These are phyloP conservation scores for Pseudocheirus occidentalis DNA, from an alignment of 2,797 vertebrate species.

Conservation along the genomic window DNA sequence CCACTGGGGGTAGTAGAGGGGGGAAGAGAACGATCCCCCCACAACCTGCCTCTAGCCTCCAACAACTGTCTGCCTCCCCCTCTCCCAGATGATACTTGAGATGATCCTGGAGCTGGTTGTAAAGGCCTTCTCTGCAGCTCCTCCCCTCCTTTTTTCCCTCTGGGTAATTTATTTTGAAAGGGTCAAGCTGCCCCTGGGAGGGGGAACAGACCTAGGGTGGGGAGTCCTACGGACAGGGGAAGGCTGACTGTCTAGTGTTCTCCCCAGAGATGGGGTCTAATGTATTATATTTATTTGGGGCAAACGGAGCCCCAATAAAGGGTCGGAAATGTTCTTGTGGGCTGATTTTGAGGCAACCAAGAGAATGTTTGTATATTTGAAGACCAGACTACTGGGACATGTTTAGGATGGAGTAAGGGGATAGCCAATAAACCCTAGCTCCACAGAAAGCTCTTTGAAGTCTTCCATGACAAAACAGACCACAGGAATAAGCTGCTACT, in stretches of 20 bases:
- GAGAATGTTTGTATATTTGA: background rate
- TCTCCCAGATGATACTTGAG: background rate
- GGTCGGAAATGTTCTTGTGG: conserved; percentile 61
- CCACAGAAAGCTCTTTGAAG: background rate
- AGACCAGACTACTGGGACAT: background rate
- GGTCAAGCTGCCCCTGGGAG: conserved; percentile 48
- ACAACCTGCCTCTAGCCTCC: conserved; percentile 32
- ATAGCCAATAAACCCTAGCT: background rate
- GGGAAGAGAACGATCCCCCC: background rate
- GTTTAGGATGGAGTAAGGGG: fast-evolving
- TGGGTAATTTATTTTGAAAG: conserved; percentile 75
- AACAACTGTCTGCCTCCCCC: background rate
- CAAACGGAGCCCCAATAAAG: conserved; percentile 70
- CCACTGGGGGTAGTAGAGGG: background rate
- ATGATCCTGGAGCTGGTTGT: conserved; percentile 37
- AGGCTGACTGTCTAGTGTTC: conserved; percentile 6
- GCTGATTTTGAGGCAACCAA: background rate
- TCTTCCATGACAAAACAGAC: background rate
- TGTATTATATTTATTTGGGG: conserved; percentile 81
- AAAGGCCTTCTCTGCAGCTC: conserved; percentile 2
- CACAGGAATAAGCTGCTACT: background rate
- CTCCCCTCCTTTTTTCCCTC: background rate
- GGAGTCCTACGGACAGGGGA: background rate
- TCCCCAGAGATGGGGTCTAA: conserved; percentile 74
- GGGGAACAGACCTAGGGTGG: conserved; percentile 49